phyloP scores from a whole-genome alignment of 2,797 vertebrate species.

The Rhabdophis nuchalis region DNA sequence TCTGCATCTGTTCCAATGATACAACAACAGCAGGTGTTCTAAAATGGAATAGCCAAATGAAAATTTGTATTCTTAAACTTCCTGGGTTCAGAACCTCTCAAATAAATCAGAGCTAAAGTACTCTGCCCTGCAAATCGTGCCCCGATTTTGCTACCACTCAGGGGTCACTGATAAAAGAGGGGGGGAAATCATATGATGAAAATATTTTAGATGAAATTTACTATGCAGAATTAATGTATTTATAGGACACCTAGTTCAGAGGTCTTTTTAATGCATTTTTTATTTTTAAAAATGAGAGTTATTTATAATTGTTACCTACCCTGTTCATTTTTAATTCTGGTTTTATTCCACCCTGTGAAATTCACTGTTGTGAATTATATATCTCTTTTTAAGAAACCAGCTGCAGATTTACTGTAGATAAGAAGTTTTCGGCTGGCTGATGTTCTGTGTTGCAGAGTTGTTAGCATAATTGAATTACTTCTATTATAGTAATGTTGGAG shows the following conservation, averaged over 20 bases:
- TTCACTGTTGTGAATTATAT: background rate
- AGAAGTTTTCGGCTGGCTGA: background rate
- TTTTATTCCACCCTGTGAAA: background rate
- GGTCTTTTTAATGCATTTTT: slow-evolving; percentile 8
- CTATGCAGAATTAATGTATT: background rate
- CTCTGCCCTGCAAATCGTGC: background rate
- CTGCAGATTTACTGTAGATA: background rate
- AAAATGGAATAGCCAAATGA: background rate
- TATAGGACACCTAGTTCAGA: background rate
- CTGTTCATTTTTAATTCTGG: background rate
- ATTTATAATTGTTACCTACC: background rate
- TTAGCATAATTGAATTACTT: background rate
- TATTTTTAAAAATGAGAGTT: background rate
- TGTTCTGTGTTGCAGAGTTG: background rate
- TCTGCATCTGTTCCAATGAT: background rate
- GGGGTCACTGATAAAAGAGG: background rate
- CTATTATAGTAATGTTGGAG: background rate
- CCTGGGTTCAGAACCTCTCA: background rate
- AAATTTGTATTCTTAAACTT: background rate
- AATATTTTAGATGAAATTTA: slow-evolving; percentile 6
- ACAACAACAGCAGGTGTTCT: background rate
- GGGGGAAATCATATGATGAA: fast-evolving
- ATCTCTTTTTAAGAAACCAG: background rate
- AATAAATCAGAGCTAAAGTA: background rate
- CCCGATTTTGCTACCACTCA: background rate